phyloP scores from a whole-genome alignment of 2,888 invertebrate species.

The Eupithecia tripunctaria region DNA sequence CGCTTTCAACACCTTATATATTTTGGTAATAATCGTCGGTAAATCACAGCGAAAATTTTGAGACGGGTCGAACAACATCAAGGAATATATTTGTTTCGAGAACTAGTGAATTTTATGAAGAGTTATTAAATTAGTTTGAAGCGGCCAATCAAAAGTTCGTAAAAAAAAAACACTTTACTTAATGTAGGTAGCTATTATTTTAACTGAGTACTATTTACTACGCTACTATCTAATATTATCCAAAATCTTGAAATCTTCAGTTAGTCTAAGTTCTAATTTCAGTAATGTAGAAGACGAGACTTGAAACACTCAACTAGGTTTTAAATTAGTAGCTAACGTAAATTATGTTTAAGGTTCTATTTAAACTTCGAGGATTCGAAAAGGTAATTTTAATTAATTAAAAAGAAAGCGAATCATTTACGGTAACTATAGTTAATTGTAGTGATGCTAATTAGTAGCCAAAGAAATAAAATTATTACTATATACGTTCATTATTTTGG shows the following conservation, averaged over 20 bases:
- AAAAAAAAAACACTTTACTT: no score
- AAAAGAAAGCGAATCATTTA: not conserved
- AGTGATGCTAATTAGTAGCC: not conserved
- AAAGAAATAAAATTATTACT: not conserved
- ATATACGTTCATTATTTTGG: not conserved
- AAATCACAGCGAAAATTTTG: not conserved
- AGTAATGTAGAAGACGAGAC: not conserved
- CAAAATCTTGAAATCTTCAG: not conserved
- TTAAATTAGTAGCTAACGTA: not conserved
- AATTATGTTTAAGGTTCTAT: not conserved
- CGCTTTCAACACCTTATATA: not conserved
- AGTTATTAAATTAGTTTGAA: no score
- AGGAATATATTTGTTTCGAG: no score
- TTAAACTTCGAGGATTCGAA: not conserved
- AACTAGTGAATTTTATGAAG: no score
- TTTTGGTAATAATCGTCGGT: not conserved
- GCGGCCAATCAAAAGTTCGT: no score
- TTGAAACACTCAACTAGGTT: not conserved
- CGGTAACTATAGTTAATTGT: not conserved
- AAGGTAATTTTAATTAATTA: not conserved
- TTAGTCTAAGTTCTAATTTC: not conserved
- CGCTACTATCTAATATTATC: no score
- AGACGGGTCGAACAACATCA: no score
- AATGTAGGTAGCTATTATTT: no score
- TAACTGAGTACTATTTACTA: no score